Conservation (phyloP, 2,888 invertebrate species). For the Abrostola tripartita region DNA sequence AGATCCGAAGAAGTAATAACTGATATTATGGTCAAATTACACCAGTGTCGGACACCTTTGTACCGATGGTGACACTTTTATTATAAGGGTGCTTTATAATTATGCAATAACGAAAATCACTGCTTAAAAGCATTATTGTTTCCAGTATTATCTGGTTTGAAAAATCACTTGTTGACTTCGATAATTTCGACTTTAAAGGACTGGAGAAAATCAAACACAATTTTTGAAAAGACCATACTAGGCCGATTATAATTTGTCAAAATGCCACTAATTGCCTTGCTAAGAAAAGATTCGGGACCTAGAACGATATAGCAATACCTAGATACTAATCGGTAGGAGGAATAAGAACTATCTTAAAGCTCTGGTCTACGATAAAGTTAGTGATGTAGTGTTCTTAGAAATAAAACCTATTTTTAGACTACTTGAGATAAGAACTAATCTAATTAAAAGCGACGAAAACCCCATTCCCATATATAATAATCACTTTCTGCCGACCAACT, state of each 20-base stretch:
- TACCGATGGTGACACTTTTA: slow-evolving; percentile 10
- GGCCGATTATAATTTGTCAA: too few relatives aligned
- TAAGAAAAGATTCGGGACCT: too few relatives aligned
- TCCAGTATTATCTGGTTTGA: too few relatives aligned
- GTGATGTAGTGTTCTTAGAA: background rate
- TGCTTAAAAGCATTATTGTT: background rate
- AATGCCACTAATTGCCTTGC: too few relatives aligned
- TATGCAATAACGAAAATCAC: slow-evolving; percentile 9
- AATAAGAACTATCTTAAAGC: too few relatives aligned
- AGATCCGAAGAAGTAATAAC: slow-evolving; percentile 32
- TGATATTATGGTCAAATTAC: slow-evolving; percentile 27
- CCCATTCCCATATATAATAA: slow-evolving; percentile 32
- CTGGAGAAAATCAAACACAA: too few relatives aligned
- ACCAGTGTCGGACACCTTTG: slow-evolving; percentile 1
- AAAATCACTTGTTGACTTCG: too few relatives aligned
- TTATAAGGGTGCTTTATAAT: slow-evolving; percentile 7
- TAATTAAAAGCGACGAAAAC: slow-evolving; percentile 23
- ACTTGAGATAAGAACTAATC: slow-evolving; percentile 17
- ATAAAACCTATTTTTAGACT: background rate
- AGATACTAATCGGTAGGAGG: too few relatives aligned
- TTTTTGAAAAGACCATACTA: too few relatives aligned
- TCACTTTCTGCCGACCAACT: slow-evolving; percentile 46
- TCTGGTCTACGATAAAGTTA: too few relatives aligned
- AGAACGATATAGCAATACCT: too few relatives aligned
- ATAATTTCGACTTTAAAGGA: too few relatives aligned